These are phyloP conservation scores for Colistium nudipinnis DNA, from an alignment of 2,113 vertebrate species.

Conservation along the genomic window DNA sequence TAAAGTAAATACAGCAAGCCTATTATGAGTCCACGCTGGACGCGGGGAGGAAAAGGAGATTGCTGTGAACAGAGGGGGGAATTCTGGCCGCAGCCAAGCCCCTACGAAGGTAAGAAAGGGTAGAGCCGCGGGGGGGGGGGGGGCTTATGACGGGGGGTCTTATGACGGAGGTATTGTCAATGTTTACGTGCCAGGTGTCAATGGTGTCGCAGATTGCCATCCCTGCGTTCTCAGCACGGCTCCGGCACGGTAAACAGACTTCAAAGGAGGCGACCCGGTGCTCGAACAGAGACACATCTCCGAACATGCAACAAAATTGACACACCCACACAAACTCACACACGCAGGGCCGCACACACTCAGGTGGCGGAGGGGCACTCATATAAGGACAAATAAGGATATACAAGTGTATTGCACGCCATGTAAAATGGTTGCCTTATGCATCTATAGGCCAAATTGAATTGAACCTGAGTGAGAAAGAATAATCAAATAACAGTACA, in stretches of 20 bases:
- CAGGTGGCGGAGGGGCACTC: background rate
- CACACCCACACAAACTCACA: background rate
- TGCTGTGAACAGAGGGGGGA: slow-evolving; percentile 44
- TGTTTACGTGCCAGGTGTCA: slow-evolving; percentile 85
- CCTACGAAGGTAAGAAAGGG: slow-evolving; percentile 78
- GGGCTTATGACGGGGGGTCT: slow-evolving; percentile 72
- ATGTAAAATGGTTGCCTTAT: background rate
- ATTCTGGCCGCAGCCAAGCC: slow-evolving; percentile 61
- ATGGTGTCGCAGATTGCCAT: slow-evolving; percentile 83
- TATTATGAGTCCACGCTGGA: slow-evolving; percentile 5
- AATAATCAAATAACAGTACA: background rate
- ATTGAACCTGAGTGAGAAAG: background rate
- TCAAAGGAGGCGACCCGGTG: slow-evolving; percentile 74
- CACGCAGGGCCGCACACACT: background rate
- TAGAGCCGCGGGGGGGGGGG: slow-evolving; percentile 76
- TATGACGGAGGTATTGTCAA: slow-evolving; percentile 74
- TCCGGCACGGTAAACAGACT: slow-evolving; percentile 79
- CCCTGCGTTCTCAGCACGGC: slow-evolving; percentile 79
- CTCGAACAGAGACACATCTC: slow-evolving; percentile 41
- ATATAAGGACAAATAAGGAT: slow-evolving; percentile 10
- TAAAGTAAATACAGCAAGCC: slow-evolving; percentile 29
- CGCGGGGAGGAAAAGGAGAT: slow-evolving; percentile 14
- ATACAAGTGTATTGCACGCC: slow-evolving; percentile 1
- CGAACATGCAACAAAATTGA: slow-evolving; percentile 9
- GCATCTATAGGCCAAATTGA: background rate